Evolutionary conservation across 2,888 invertebrate genomes (phyloP), one percentile per base, ranked within the genome.

Genomic region (Drosophila flavopinicola): DNA sequence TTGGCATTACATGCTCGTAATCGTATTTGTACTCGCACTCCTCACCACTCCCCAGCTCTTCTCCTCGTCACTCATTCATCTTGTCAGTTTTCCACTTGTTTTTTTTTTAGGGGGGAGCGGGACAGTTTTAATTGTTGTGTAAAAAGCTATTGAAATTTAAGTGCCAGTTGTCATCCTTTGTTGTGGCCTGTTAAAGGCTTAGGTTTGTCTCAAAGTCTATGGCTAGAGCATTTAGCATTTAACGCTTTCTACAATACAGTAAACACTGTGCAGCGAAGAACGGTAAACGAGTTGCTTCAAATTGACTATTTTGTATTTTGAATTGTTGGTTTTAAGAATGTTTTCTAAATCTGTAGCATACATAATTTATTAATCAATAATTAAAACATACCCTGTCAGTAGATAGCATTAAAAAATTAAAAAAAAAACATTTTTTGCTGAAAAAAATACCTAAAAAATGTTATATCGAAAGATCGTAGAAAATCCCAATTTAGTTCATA

Each of bases 1-100:
- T 71, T 67, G 71, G 44, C 67, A 72, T 72, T 72, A 72, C 67
- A 72, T 59, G 58, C 48, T 56, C 53, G 72, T 71, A 70, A 70
- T 20, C 20, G 20, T 20, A 20, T 20, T 20, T 20, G 20, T 6
- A 15, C 30, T 37, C 24, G 24, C 30, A 24, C 11, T 27, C n/a
- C 29, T n/a, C 27, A 11, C 17, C 38, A 9, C 1, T 27, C n/a
- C 9, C 29, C 20, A 6, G 1, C n/a, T n/a, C n/a, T n/a, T 7
- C n/a, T 4, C 13, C 4, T 9, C 6, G n/a, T 23, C 29, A 17
- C 25, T 6, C 29, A 13, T 57, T 37, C 39, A 53, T 9, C 39
- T 23, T 32, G 41, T 52, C 42, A 44, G 37, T 32, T 57, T 53
- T 35, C n/a, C 51, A 49, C 29, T 67, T 52, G 44, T 41, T 15